Percentiles rank a stretch among this genome's conserved stretches.
Conservation (phyloP, 2,888 invertebrate genomes). For the Xestia ashworthii region DNA sequence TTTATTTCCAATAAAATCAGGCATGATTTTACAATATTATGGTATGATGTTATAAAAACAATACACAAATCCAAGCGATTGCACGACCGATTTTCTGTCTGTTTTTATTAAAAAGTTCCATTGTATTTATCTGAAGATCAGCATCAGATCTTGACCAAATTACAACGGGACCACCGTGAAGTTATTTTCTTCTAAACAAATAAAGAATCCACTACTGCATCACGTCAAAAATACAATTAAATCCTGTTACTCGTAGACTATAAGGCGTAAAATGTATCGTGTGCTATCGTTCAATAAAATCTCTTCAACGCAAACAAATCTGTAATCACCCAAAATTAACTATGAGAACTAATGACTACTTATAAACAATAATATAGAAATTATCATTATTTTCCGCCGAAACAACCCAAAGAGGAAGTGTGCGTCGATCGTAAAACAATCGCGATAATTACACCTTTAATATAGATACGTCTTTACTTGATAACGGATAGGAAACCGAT, state of each 20-base stretch:
- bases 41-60: no score
- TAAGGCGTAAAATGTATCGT: background rate
- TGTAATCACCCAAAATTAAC: slow-evolving; percentile 31
- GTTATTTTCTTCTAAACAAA: no score
- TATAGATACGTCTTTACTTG: slow-evolving; percentile 75
- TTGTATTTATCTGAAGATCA: no score
- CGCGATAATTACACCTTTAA: slow-evolving; percentile 78
- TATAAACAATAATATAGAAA: slow-evolving; percentile 39
- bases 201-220: no score
- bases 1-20: no score
- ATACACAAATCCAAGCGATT: no score
- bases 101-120: no score
- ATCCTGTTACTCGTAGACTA: background rate
- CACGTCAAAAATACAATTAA: background rate
- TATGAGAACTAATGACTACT: slow-evolving; percentile 15
- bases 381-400: slow-evolving; percentile 28
- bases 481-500: slow-evolving; percentile 78
- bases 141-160: no score
- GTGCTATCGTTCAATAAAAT: slow-evolving; percentile 28
- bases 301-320: slow-evolving; percentile 26
- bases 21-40: no score
- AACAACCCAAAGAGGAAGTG: slow-evolving; percentile 60
- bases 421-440: slow-evolving; percentile 40
- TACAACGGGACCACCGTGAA: no score
- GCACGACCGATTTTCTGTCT: no score